Base-by-base conservation (phyloP, 37 sponge, comb jelly and placozoan genomes). In the Diacarnus erythraeanus region DNA sequence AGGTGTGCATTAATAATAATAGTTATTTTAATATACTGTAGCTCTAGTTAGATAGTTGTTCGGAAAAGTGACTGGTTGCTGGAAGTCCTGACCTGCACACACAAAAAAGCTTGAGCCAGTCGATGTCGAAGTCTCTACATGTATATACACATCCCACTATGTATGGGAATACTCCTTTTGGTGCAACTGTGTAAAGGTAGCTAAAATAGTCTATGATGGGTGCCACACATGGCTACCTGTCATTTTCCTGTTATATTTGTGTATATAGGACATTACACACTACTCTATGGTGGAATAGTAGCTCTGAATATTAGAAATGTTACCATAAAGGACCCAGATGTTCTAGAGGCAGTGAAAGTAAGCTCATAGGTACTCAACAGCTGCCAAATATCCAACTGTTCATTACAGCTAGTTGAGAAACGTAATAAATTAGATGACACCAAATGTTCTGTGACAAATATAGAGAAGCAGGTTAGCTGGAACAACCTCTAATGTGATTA, bases 211-310 rank as follows among this genome's bases (percentile, higher is more conserved):
- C n/a, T n/a, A n/a, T n/a, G n/a, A n/a, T n/a, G n/a, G n/a, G n/a
- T n/a, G n/a, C n/a, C n/a, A n/a, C n/a, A n/a, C n/a, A n/a, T n/a
- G n/a, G n/a, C n/a, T n/a, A n/a, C n/a, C n/a, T n/a, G n/a, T n/a
- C n/a, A n/a, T n/a, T n/a, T n/a, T n/a, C n/a, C n/a, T n/a, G n/a
- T n/a, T n/a, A n/a, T n/a, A n/a, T n/a, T n/a, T n/a, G n/a, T n/a
- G n/a, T n/a, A n/a, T n/a, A n/a, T n/a, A n/a, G n/a, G n/a, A n/a
- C n/a, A 44, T 22, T 72, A 51, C 73, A 75, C 12, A 17, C 6
- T 12, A n/a, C 22, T 58, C 1, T 75, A 75, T 58, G 76, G 76
- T 34, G 76, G 76, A 3, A 59, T 75, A 51, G 76, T 75, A 44
- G 76, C 54, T 36, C 76, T 59, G 9, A 30, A 10, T 1, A 4